Base-by-base conservation (phyloP, 2,888 invertebrate species). In the Cerceris ruficornis region DNA sequence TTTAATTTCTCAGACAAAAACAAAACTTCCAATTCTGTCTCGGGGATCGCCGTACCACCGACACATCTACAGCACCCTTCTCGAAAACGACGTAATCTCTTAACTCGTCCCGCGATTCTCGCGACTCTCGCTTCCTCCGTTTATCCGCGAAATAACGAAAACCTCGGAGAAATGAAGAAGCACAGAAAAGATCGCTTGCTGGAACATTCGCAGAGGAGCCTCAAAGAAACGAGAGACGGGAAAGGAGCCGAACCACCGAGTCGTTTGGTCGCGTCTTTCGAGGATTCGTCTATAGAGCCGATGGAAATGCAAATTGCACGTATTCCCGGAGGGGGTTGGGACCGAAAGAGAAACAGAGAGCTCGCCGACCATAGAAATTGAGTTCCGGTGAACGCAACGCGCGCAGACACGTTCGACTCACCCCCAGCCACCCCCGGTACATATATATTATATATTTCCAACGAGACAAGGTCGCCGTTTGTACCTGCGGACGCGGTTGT, bases 251-350 rank as follows among this genome's bases (percentile, higher is more conserved):
- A 49, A 50, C 59, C 17, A 13, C 11, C 28, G 2, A 54, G 67
- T 39, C 61, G 28, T 28, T 28, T 1, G 68, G 28, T 43, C 58
- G 42, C 65, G 66, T 75, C 76, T 78, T 69, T 49, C 75, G 75
- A 73, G 78, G 60, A 70, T 71, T 69, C 66, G 28, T 28, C 70
- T 73, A 70, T 82, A 70, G 77, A 71, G 59, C 66, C 75, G 67
- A 79, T 81, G 78, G 67, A 78, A 75, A 71, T 79, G 83, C 72
- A 79, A 79, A 83, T 83, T 65, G 61, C 58, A 54, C 69, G 67
- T 57, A 69, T 72, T 54, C 75, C 57, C 14, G 72, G 41, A 65
- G 68, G 59, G 15, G 52, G 59, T 69, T 13, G 50, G 52, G 52
- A 46, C 43, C 64, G 68, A 54, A 64, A 64, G 61, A 64, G 66